phyloP scores from a whole-genome alignment of 2,797 vertebrate genomes.

The Catostomus latipinnis region DNA sequence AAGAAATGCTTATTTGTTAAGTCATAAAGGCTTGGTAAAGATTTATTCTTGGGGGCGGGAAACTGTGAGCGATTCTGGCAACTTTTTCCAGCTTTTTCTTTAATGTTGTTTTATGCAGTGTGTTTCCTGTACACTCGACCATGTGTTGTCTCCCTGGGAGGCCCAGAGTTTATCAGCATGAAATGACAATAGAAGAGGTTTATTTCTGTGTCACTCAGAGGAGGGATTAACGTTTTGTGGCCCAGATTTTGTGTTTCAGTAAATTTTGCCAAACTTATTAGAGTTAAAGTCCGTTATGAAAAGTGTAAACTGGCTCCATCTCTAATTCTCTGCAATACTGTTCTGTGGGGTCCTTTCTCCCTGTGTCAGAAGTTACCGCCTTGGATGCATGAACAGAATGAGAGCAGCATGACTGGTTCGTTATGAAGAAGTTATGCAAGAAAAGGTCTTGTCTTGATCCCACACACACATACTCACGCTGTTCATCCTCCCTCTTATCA shows the following conservation, averaged over 20 bases:
- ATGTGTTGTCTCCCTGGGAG: conserved; percentile 11
- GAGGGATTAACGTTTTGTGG: background rate
- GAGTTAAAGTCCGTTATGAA: conserved; percentile 4
- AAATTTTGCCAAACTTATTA: background rate
- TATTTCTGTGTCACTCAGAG: background rate
- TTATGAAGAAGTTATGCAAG: conserved; percentile 54
- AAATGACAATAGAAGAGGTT: background rate
- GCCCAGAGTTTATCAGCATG: conserved; percentile 3
- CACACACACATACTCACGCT: background rate
- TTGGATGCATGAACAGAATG: conserved; percentile 6
- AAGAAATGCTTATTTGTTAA: no score
- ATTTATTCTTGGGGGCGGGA: no score
- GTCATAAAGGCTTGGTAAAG: no score
- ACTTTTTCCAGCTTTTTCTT: background rate
- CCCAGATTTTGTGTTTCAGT: background rate
- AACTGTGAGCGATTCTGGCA: background rate
- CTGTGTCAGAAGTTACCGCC: conserved; percentile 36
- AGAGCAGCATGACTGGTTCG: conserved; percentile 40
- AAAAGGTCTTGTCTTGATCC: conserved; percentile 20
- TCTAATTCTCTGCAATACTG: conserved; percentile 29
- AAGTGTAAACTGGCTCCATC: conserved; percentile 24
- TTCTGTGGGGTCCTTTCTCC: conserved; percentile 16
- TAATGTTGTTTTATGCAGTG: conserved; percentile 31
- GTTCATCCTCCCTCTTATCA: no score
- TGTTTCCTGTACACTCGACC: conserved; percentile 32